Evolutionary conservation across 2,113 vertebrate genomes (phyloP), one percentile per base, ranked within the genome.

Genomic region (Heliornis fulica): DNA sequence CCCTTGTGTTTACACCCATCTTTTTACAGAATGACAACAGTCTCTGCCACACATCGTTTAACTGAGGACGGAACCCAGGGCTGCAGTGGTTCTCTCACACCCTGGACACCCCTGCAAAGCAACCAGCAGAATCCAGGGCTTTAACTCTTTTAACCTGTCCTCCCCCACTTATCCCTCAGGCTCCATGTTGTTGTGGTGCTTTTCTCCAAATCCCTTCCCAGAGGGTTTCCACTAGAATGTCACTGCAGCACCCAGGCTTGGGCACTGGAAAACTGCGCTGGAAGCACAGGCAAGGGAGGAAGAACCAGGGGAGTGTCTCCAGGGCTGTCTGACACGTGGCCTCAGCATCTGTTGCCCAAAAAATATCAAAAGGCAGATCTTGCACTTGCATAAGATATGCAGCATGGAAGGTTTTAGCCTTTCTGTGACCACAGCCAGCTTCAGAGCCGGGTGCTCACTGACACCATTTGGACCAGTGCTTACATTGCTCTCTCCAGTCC

Each of bases 331-430:
- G 75, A 88, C 88, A 93, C 8, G 8, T 83, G 88, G 83, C 64
- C 64, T 81, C 86, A 71, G 89, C 83, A 94, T 91, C 86, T 95
- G 79, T 61, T 69, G 63, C 83, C 80, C 87, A 17, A 70, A 92
- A 94, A 92, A 66, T 28, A 89, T 71, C 78, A 53, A 84, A 87
- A 78, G 84, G 45, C 28, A 71, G 50, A 70, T n/a, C 69, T 63
- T 81, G 66, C 38, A 36, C 71, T 94, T 74, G 43, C 31, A 53
- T 81, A 76, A 81, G 53, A 46, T 12, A 12, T 3, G 19, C 18
- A 45, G 21, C 54, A 48, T 36, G 34, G 80, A 59, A 87, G 61
- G 32, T 38, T 89, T 92, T 26, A 88, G 40, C 53, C 36, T 75
- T 87, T 60, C 87, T 76, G 48, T 43, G n/a, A n/a, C 40, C 48